Conservation (phyloP, 1,140 invertebrate genomes). For the Anastatus disparis region DNA sequence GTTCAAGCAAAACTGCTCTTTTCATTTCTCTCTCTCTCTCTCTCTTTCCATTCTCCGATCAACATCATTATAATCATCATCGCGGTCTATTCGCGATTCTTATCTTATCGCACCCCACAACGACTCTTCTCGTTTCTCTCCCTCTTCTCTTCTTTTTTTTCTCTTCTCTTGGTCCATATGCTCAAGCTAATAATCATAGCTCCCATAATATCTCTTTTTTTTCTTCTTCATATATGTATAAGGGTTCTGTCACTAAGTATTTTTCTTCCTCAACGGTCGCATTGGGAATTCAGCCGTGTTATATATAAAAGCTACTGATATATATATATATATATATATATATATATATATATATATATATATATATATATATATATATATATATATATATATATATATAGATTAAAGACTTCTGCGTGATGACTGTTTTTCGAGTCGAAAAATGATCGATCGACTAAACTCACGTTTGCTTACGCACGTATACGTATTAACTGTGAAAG, state of each 20-base stretch:
- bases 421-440: slow-evolving; percentile 2
- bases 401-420: slow-evolving; percentile 5
- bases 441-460: slow-evolving; percentile 17
- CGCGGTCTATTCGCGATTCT: slow-evolving; percentile 46
- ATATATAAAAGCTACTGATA: slow-evolving; percentile 4
- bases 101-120: slow-evolving; percentile 54
- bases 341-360: no score
- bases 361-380: no score
- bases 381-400: no score
- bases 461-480: not conserved
- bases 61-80: no score
- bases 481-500: not conserved
- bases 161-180: slow-evolving; percentile 65
- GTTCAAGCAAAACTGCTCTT: slow-evolving; percentile 49
- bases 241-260: slow-evolving; percentile 64
- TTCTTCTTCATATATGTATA: not conserved
- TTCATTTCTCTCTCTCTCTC: no score
- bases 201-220: slow-evolving; percentile 48
- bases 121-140: no score
- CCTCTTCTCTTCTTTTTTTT: no score
- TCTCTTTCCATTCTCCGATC: slow-evolving; percentile 43
- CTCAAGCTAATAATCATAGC: slow-evolving; percentile 62
- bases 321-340: no score
- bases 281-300: slow-evolving; percentile 52
- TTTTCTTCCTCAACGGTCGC: slow-evolving; percentile 60